These are phyloP conservation scores for Theodoxus fluviatilis DNA, from an alignment of 2,888 invertebrate species.

Conservation along the genomic window DNA sequence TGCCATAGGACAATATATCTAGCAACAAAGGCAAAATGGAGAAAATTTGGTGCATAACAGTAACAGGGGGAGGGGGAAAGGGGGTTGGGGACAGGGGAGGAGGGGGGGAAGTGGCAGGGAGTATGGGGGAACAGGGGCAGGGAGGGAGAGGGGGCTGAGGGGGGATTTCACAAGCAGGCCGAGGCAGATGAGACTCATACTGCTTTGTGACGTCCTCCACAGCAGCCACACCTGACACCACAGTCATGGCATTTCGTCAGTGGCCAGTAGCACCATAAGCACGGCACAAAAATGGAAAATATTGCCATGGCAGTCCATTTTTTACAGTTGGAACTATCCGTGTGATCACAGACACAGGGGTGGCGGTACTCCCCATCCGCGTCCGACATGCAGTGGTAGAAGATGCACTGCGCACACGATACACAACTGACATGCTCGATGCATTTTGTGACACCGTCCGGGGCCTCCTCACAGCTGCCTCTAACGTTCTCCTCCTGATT, in stretches of 20 bases:
- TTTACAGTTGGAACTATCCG: constrained; percentile 68
- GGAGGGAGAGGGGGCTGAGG: no score
- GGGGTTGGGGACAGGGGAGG: no score
- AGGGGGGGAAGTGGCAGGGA: no score
- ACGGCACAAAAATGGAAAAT: constrained; percentile 87
- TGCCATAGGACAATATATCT: no score
- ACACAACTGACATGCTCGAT: constrained; percentile 86
- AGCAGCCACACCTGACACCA: constrained; percentile 80
- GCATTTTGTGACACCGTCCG: constrained; percentile 81
- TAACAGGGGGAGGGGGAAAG: no score
- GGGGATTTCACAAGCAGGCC: no score
- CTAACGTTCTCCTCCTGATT: constrained; percentile 81
- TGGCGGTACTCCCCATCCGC: constrained; percentile 80
- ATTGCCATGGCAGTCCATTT: constrained; percentile 87
- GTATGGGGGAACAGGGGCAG: no score
- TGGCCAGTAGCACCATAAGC: constrained; percentile 92
- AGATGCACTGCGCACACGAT: constrained; percentile 85
- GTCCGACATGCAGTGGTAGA: constrained; percentile 93
- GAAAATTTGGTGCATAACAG: no score
- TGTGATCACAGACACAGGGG: constrained; percentile 80
- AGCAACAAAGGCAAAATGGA: no score
- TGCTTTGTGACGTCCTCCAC: constrained; percentile 80
- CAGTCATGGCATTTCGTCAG: constrained; percentile 84
- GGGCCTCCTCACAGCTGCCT: constrained; percentile 78
- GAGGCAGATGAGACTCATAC: constrained; percentile 32